phyloP scores from a whole-genome alignment of 1,140 invertebrate genomes.

The Planococcus citri region DNA sequence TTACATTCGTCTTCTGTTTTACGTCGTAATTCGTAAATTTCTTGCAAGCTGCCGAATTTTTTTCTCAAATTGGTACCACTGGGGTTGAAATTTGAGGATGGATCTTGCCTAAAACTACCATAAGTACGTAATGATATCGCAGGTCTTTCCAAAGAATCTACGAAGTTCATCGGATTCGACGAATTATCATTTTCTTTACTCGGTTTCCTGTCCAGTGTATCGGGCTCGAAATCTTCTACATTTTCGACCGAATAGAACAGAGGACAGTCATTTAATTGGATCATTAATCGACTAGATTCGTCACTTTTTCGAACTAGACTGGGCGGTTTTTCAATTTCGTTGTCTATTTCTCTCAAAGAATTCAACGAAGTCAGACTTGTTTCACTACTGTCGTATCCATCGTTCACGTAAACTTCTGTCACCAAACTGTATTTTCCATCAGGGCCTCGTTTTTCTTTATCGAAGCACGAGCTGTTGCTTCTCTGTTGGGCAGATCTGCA shows the following conservation, averaged over 20 bases:
- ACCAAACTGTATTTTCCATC: conserved; percentile 47
- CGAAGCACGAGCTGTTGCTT: not conserved
- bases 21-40: conserved; percentile 39
- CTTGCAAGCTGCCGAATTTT: conserved; percentile 48
- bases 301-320: conserved; percentile 31
- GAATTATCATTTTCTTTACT: conserved; percentile 41
- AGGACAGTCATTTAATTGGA: conserved; percentile 61
- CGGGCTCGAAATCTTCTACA: conserved; percentile 65
- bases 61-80: conserved; percentile 30
- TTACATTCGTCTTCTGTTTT: conserved; percentile 16
- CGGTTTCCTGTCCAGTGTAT: conserved; percentile 69
- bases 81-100: conserved; percentile 1
- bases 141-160: conserved; percentile 37
- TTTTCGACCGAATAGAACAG: conserved; percentile 42
- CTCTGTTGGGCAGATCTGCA: no score
- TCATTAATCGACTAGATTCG: conserved; percentile 52
- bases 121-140: conserved; percentile 45
- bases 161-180: conserved; percentile 22
- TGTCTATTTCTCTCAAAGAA: conserved; percentile 15
- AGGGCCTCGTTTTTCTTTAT: not conserved
- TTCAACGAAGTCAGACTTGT: conserved; percentile 48
- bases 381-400: conserved; percentile 54
- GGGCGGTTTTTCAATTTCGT: not conserved
- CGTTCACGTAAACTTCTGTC: conserved; percentile 64
- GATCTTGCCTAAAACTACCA: conserved; percentile 47